Conservation (phyloP, 2,797 vertebrate species). For the Manis crassicaudata region DNA sequence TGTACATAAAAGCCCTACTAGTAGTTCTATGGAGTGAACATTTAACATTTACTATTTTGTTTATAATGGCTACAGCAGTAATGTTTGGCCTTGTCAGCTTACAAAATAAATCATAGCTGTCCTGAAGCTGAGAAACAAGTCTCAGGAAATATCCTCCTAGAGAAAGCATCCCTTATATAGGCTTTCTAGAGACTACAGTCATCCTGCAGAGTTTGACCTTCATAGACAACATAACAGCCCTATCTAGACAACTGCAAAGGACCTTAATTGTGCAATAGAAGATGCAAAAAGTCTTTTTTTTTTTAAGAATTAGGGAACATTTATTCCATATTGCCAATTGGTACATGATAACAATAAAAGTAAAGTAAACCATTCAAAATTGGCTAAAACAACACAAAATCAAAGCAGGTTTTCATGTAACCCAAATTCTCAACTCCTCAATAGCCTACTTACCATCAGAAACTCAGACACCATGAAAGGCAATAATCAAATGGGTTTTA, state of each 20-base stretch:
- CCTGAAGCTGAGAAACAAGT: slow-evolving; percentile 63
- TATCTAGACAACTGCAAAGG: background rate
- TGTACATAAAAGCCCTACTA: slow-evolving; percentile 76
- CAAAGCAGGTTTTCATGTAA: background rate
- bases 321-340: background rate
- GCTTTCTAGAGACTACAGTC: slow-evolving; percentile 33
- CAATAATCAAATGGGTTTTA: slow-evolving; percentile 1
- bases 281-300: background rate
- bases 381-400: slow-evolving; percentile 35
- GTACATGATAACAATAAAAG: slow-evolving; percentile 15
- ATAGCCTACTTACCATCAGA: background rate
- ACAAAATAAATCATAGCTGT: slow-evolving; percentile 76
- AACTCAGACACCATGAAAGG: background rate
- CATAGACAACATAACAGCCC: background rate
- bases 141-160: slow-evolving; percentile 42
- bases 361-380: slow-evolving; percentile 37
- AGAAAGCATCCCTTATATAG: slow-evolving; percentile 58
- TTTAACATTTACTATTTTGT: slow-evolving; percentile 78
- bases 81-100: slow-evolving; percentile 63
- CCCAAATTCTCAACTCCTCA: slow-evolving; percentile 35
- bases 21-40: slow-evolving; percentile 69
- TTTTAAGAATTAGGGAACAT: background rate
- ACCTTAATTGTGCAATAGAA: background rate
- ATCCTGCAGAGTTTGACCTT: slow-evolving; percentile 14
- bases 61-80: slow-evolving; percentile 71